Percentiles rank a stretch among this genome's conserved stretches.
Evolutionary conservation across 1,140 invertebrate genomes (phyloP).

Genomic region (Protaetia brevitarsis): DNA sequence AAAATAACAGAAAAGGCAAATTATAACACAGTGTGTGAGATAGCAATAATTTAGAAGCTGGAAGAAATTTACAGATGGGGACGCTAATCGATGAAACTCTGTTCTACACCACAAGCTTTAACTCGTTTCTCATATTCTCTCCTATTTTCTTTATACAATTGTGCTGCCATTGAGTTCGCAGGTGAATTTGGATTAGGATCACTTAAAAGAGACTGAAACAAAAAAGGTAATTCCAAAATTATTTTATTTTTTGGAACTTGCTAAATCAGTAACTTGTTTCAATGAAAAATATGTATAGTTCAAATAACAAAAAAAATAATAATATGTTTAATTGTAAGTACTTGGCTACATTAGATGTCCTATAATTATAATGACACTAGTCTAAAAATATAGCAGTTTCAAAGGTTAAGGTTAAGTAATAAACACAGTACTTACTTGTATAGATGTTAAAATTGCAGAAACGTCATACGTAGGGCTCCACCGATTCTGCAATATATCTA

Average conservation of each 20-base stretch:
- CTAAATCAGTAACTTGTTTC: no score
- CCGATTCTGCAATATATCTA: constrained; percentile 98
- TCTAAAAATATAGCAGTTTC: not conserved
- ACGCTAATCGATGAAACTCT: constrained; percentile 90
- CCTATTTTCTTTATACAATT: constrained; percentile 93
- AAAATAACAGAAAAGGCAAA: constrained; percentile 26
- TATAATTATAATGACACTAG: not conserved
- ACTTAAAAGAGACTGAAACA: constrained; percentile 85
- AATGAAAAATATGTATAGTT: no score
- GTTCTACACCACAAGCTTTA: constrained; percentile 94
- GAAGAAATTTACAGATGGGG: constrained; percentile 31
- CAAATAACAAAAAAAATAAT: not conserved
- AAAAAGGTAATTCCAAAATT: constrained; percentile 36
- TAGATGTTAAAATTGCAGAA: constrained; percentile 94
- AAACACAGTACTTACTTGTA: constrained; percentile 68
- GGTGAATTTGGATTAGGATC: constrained; percentile 96
- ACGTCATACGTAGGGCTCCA: constrained; percentile 99
- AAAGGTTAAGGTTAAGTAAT: not conserved
- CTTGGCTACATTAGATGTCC: not conserved
- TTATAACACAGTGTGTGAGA: constrained; percentile 28
- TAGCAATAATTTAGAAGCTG: constrained; percentile 30
- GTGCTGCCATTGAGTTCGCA: constrained; percentile 93
- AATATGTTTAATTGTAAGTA: not conserved
- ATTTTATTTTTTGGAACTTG: not conserved
- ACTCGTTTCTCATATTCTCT: constrained; percentile 96